Conservation (phyloP, 2,797 vertebrate species). For the Chaetodon trifasciatus region DNA sequence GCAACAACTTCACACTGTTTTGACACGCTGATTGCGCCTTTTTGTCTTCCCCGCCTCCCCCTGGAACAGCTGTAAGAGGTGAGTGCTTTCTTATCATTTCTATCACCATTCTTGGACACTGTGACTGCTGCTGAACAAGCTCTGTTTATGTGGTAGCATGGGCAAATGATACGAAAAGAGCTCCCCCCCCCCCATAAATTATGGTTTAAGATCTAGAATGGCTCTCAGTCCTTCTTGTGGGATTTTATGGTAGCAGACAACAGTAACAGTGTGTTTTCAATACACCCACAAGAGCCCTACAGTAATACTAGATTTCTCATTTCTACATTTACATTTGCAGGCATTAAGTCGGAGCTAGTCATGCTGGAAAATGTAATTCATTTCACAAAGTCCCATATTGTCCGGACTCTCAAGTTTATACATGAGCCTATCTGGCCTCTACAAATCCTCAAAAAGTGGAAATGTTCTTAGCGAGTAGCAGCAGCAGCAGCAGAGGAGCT, state of each 20-base stretch:
- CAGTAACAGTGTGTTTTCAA: conserved; percentile 52
- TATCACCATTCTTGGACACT: conserved; percentile 7
- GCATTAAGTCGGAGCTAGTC: conserved; percentile 60
- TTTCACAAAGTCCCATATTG: conserved; percentile 68
- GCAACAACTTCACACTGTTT: background rate
- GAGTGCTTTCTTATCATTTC: conserved; percentile 34
- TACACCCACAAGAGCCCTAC: conserved; percentile 26
- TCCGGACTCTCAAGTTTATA: conserved; percentile 59
- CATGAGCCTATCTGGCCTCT: conserved; percentile 57
- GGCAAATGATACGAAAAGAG: conserved; percentile 20
- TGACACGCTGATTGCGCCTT: background rate
- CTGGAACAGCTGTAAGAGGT: conserved; percentile 50
- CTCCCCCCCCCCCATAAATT: conserved; percentile 20
- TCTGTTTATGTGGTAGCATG: conserved; percentile 32
- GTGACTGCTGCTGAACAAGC: conserved; percentile 30
- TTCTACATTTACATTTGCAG: conserved; percentile 54
- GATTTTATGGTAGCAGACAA: conserved; percentile 55
- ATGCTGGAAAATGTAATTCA: conserved; percentile 68
- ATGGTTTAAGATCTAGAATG: conserved; percentile 41
- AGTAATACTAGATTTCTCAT: conserved; percentile 52
- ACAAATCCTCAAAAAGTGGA: conserved; percentile 66
- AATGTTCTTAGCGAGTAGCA: conserved; percentile 41
- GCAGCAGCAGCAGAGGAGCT: conserved; percentile 54
- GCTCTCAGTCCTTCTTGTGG: conserved; percentile 28
- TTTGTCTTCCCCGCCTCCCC: conserved; percentile 19